Base-by-base conservation (phyloP, 2,113 vertebrate genomes). In the Cervus canadensis region DNA sequence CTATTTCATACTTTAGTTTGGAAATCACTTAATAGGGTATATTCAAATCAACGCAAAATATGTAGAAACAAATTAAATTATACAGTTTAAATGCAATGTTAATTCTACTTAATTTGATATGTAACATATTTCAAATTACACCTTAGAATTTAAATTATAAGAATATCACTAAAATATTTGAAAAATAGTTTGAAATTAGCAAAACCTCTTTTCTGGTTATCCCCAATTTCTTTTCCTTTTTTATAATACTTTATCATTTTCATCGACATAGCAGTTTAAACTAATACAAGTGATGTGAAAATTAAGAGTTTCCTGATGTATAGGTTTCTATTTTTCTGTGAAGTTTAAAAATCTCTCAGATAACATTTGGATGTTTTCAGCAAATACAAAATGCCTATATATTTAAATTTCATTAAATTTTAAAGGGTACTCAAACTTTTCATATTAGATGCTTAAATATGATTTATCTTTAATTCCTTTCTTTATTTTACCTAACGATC, bases 331-430 rank as follows among this genome's bases (percentile, higher is more conserved):
- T 64, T 62, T 9, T n/a, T 23, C 48, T 91, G 11, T 40, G 33
- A 71, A 67, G 40, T 64, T 97, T 87, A 28, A 82, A 92, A 50
- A 71, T 83, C 54, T 84, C 13, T 74, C 43, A 71, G 43, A 45
- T 87, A 50, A 91, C 16, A 79, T 86, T 95, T 86, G 48, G 9
- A 76, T 98, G 40, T n/a, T 95, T 62, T 97, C 52, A 76, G 17
- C 83, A 95, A 96, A 85, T 94, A 78, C 15, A 90, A 88, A 96
- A 59, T 81, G 40, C 36, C 81, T 79, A 16, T 45, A 26, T 89
- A 45, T 82, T 95, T 89, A 71, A 82, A 64, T 97, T 94, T 86
- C 36, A 28, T 95, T 78, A 5, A 62, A 23, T 91, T 91, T 82
- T 89, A 40, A 67, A 95, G 82, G 13, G 85, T 64, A 56, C 19